These are phyloP conservation scores for Drosophila simulans DNA, from an alignment of 1,140 invertebrate species.

Conservation along the genomic window DNA sequence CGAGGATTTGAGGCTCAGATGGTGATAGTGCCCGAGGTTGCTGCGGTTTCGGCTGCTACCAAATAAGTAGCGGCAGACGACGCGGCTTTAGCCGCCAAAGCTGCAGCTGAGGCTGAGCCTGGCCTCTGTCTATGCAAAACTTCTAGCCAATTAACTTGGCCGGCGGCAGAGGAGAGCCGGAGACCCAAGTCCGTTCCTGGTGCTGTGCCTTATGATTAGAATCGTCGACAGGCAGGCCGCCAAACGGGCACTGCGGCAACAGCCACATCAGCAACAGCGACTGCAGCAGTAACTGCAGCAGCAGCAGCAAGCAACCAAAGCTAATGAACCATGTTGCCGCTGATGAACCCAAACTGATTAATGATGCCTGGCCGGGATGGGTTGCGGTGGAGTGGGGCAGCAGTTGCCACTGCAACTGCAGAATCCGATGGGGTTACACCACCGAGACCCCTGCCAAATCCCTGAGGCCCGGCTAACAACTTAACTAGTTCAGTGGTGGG, in stretches of 20 bases:
- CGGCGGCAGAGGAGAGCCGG: constrained; percentile 35
- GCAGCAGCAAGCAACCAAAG: constrained; percentile 65
- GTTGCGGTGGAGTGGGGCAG: constrained; percentile 3
- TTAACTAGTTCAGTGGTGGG: constrained; percentile 74
- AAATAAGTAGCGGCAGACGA: constrained; percentile 65
- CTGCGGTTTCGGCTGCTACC: constrained; percentile 34
- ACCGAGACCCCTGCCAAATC: constrained; percentile 17
- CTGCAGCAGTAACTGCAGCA: constrained; percentile 25
- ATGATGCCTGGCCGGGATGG: constrained; percentile 54
- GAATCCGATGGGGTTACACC: constrained; percentile 54
- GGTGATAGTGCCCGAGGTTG: constrained; percentile 59
- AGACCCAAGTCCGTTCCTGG: constrained; percentile 23
- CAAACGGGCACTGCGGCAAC: constrained; percentile 55
- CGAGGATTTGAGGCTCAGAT: constrained; percentile 59
- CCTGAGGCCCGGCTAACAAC: constrained; percentile 73
- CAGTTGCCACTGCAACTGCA: constrained; percentile 23
- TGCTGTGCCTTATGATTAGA: constrained; percentile 81
- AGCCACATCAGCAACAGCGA: background rate
- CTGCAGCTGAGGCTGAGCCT: constrained; percentile 17
- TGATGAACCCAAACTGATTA: constrained; percentile 81
- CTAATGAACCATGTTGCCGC: constrained; percentile 81
- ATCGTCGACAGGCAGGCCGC: constrained; percentile 73
- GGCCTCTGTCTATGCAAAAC: constrained; percentile 69
- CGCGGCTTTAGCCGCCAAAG: constrained; percentile 66
- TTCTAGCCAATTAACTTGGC: constrained; percentile 80